phyloP scores from a whole-genome alignment of 2,888 invertebrate genomes.

The Nomada ferruginata region DNA sequence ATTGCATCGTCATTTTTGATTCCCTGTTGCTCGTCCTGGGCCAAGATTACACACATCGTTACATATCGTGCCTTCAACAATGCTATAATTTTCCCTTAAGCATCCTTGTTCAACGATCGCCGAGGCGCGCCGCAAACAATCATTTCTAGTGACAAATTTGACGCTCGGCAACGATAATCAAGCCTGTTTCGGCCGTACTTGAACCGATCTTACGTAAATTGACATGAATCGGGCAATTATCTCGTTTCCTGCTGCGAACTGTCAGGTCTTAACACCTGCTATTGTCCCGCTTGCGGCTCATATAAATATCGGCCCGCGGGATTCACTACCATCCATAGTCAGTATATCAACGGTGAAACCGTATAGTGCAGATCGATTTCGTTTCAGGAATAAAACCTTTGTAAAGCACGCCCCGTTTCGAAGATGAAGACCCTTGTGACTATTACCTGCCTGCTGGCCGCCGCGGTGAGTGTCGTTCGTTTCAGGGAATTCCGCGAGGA shows the following conservation, averaged over 20 bases:
- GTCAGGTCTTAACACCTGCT: conserved; percentile 29
- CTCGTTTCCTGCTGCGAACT: conserved; percentile 51
- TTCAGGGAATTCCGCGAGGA: too few species aligned
- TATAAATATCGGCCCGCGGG: conserved; percentile 49
- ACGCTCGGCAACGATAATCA: conserved; percentile 25
- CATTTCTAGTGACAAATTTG: conserved; percentile 28
- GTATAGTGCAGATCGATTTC: neutral
- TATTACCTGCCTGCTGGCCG: conserved; percentile 34
- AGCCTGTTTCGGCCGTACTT: conserved; percentile 25
- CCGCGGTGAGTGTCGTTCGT: conserved; percentile 28
- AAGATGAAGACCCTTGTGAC: conserved; percentile 46
- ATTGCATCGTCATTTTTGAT: conserved; percentile 15
- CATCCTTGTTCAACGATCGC: neutral
- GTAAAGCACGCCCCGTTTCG: neutral
- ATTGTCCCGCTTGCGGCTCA: neutral
- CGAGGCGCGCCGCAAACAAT: conserved; percentile 14
- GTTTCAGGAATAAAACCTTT: neutral
- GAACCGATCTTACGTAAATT: conserved; percentile 41
- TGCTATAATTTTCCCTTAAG: neutral
- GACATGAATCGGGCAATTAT: conserved; percentile 41
- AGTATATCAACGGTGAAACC: neutral
- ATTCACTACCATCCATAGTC: neutral
- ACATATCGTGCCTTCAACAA: conserved; percentile 11
- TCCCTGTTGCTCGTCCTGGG: neutral
- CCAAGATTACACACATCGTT: conserved; percentile 6